Percentiles rank a stretch among this genome's conserved stretches.
These are phyloP conservation scores for Perdita meconis DNA, from an alignment of 2,888 invertebrate genomes.

Conservation along the genomic window DNA sequence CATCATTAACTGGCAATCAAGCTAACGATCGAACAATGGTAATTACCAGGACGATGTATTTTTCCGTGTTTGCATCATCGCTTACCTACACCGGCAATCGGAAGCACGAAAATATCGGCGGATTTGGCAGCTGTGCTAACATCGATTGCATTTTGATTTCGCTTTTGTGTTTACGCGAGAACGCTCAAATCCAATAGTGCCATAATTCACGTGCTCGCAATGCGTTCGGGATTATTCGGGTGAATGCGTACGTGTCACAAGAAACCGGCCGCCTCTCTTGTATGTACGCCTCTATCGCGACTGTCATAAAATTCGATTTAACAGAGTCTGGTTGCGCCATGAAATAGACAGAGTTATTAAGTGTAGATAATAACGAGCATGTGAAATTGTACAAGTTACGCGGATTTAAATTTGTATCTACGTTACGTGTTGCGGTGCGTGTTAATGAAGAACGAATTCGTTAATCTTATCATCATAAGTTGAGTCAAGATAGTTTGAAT, in stretches of 20 bases:
- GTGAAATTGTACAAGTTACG: neutral
- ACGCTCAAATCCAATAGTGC: conserved; percentile 30
- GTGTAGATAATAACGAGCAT: no score
- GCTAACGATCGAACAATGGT: neutral
- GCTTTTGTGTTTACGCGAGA: conserved; percentile 40
- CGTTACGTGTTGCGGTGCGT: neutral
- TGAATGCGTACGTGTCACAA: conserved; percentile 25
- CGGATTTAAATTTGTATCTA: neutral
- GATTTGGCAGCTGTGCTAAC: conserved; percentile 37
- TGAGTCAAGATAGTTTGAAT: neutral
- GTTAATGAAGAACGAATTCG: neutral
- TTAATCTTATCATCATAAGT: neutral
- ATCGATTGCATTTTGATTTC: conserved; percentile 44
- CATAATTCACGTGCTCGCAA: conserved; percentile 42
- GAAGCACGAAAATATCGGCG: conserved; percentile 16
- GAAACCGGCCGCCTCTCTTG: conserved; percentile 1
- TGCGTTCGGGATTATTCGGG: conserved; percentile 39
- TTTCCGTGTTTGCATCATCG: neutral
- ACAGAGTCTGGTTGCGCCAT: neutral
- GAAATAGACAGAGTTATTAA: neutral
- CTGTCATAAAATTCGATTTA: conserved; percentile 8
- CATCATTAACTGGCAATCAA: neutral
- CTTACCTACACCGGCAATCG: neutral
- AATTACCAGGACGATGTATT: neutral
- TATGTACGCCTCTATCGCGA: conserved; percentile 3